Evolutionary conservation across 1,140 invertebrate species (phyloP).

Genomic region (Neuroterus valhalla): DNA sequence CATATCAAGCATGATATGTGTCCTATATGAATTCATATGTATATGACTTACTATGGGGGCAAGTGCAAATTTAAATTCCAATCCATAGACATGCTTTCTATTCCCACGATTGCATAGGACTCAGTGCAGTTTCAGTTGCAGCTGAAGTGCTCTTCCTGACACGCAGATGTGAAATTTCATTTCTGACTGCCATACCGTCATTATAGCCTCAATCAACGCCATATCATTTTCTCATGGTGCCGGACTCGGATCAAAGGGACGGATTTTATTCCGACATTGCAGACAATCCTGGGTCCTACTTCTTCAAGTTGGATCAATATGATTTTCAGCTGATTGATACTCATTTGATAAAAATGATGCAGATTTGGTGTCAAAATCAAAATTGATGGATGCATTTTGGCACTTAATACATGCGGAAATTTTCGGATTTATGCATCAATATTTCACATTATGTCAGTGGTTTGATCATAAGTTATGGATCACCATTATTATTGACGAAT

Average conservation of each 20-base stretch:
- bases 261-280: not conserved
- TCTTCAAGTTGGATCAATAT: too few species aligned
- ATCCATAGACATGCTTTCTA: conserved; percentile 59
- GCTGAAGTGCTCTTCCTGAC: conserved; percentile 45
- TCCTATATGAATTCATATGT: conserved; percentile 50
- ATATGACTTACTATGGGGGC: too few species aligned
- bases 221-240: conserved; percentile 53
- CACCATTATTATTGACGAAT: too few species aligned
- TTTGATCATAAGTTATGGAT: too few species aligned
- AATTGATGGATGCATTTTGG: too few species aligned
- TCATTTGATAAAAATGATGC: too few species aligned
- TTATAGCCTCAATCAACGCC: conserved; percentile 60
- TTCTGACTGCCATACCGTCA: conserved; percentile 58
- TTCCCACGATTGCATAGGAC: conserved; percentile 61
- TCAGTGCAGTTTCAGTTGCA: conserved; percentile 38
- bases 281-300: too few species aligned
- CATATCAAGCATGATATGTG: conserved; percentile 23
- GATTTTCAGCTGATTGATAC: too few species aligned
- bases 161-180: conserved; percentile 63
- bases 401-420: too few species aligned
- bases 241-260: not conserved
- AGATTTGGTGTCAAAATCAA: too few species aligned
- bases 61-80: conserved; percentile 15
- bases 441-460: too few species aligned
- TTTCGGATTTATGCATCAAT: too few species aligned